Base-by-base conservation (phyloP, 2,113 vertebrate genomes). In the Zeus faber region DNA sequence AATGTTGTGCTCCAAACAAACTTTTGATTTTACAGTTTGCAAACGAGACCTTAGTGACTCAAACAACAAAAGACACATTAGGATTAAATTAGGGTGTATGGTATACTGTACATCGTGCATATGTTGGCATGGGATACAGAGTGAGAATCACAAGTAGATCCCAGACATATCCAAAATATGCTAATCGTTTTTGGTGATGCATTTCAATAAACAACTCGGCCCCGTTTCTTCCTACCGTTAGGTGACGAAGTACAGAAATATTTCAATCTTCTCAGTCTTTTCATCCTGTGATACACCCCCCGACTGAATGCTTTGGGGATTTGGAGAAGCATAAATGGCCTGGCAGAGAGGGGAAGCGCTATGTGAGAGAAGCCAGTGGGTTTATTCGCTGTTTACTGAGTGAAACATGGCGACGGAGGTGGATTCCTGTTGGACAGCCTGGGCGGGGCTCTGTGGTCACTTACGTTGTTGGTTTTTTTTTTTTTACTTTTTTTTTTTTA, bases 301-400 rank as follows among this genome's bases (percentile, higher is more conserved):
- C 11, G 6, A 11, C 33, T 37, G 33, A 10, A 44, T 17, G 29
- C 24, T 14, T 0, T 10, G 2, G 40, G 49, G 29, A 25, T 21
- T 45, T 48, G 58, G 46, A 55, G n/a, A 2, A 7, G 23, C 37
- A 25, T 52, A 26, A 58, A 44, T 4, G 10, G 64, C 31, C 59
- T 69, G 58, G 67, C 62, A 43, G 53, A 20, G 4, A 1, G 49
- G 49, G 45, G 72, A 58, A 1, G 9, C 35, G 24, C 65, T 51
- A 51, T 66, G 49, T 57, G 65, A 72, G 56, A 61, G 58, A 72
- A 53, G 25, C 18, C 53, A 57, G 54, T 63, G 62, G 31, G 43
- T 64, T 39, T 63, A 58, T 56, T 46, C 26, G 50, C 49, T 54
- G 26, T 47, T 33, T 6, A 17, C 54, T 9, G 45, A 47, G 6